phyloP scores from a whole-genome alignment of 2,113 vertebrate species.

The Marmota flaviventris region DNA sequence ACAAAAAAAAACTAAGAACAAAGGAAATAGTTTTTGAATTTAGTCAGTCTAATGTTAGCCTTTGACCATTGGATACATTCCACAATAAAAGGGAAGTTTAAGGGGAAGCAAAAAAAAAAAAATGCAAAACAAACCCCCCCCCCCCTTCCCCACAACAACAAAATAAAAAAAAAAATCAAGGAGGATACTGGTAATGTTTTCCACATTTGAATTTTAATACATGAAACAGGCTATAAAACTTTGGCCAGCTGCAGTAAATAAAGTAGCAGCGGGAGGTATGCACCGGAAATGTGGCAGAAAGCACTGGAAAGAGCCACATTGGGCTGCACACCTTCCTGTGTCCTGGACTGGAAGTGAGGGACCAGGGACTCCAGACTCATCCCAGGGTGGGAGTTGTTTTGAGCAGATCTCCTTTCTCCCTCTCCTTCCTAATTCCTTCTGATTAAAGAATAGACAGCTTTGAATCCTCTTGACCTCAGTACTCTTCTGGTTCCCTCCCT shows the following conservation, averaged over 20 bases:
- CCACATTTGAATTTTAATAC: conserved; percentile 92
- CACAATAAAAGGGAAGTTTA: conserved; percentile 86
- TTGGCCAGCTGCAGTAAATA: conserved; percentile 91
- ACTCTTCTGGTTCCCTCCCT: conserved; percentile 33
- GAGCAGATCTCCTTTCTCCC: conserved; percentile 41
- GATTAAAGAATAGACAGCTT: conserved; percentile 65
- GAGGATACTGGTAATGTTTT: conserved; percentile 92
- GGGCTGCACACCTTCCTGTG: conserved; percentile 78
- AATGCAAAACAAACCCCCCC: not conserved
- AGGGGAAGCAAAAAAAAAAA: conserved; percentile 36
- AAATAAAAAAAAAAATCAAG: conserved; percentile 80
- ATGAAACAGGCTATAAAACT: conserved; percentile 91
- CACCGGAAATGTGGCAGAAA: conserved; percentile 80
- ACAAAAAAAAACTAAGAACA: conserved; percentile 86
- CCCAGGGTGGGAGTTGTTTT: conserved; percentile 32
- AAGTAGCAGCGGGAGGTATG: conserved; percentile 88
- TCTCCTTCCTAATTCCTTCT: conserved; percentile 48
- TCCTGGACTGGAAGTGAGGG: not conserved
- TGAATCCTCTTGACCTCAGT: conserved; percentile 37
- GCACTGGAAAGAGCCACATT: conserved; percentile 63
- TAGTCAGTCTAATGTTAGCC: conserved; percentile 87
- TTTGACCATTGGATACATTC: conserved; percentile 89
- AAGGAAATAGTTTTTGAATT: conserved; percentile 89
- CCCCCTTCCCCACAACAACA: conserved; percentile 49
- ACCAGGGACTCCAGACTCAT: conserved; percentile 61